phyloP scores from a whole-genome alignment of 2,797 vertebrate species.

The Gymnothorax reevesii region DNA sequence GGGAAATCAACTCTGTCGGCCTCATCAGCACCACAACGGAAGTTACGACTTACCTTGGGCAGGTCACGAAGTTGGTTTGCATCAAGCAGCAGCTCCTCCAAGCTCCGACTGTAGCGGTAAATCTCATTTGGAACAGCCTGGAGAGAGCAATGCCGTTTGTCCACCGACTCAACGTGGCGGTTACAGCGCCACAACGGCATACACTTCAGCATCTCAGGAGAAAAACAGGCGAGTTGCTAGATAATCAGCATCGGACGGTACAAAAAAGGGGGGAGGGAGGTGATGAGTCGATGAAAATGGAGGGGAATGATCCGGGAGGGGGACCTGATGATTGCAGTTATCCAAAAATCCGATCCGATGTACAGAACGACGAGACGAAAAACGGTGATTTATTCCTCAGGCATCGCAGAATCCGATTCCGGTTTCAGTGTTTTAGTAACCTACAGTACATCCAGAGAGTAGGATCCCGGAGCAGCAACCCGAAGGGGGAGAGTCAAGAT shows the following conservation, averaged over 20 bases:
- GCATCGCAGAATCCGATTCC: conserved; percentile 48
- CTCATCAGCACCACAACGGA: neutral
- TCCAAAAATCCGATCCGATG: conserved; percentile 68
- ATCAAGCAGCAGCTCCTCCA: conserved; percentile 93
- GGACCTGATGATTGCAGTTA: conserved; percentile 46
- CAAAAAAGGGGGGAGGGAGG: conserved; percentile 38
- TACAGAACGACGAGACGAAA: conserved; percentile 20
- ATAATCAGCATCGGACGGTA: conserved; percentile 70
- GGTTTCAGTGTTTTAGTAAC: neutral
- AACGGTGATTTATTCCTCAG: neutral
- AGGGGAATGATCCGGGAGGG: conserved; percentile 48
- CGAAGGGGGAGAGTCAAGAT: neutral
- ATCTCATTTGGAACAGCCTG: conserved; percentile 91
- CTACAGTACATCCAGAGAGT: conserved; percentile 5
- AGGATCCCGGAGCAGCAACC: neutral
- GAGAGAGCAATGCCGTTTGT: conserved; percentile 90
- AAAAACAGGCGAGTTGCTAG: conserved; percentile 66
- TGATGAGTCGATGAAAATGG: conserved; percentile 27
- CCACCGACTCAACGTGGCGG: conserved; percentile 96
- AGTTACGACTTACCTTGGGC: conserved; percentile 82
- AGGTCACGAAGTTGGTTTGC: conserved; percentile 94
- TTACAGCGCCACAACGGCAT: conserved; percentile 97
- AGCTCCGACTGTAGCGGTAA: conserved; percentile 90
- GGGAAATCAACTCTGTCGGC: neutral
- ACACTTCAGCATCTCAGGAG: conserved; percentile 87